Base-by-base conservation (phyloP, 2,888 invertebrate genomes). In the Ochropleura leucogaster region DNA sequence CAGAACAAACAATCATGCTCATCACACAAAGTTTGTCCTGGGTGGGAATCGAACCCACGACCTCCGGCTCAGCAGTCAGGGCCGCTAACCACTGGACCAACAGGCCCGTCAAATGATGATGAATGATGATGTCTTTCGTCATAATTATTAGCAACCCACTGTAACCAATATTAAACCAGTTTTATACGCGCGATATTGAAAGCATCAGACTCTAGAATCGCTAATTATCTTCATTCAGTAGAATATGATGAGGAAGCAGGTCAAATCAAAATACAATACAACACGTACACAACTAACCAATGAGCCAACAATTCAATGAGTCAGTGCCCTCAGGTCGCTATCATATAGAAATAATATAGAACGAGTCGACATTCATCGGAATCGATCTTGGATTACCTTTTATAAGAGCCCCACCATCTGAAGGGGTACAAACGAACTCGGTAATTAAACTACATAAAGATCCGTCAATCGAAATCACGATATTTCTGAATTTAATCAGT, bases 351-450 rank as follows among this genome's bases (percentile, higher is more conserved):
- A 67, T 84, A 67, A 69, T 62, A 80, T 60, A 12, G 44, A 59
- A 18, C n/a, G 40, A 67, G 71, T 62, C 55, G 47, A 67, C 59
- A 64, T 70, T 74, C 67, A 77, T 65, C 42, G 47, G 9, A 62
- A 84, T 70, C 66, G 64, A 68, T 80, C 16, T 10, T 42, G n/a
- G n/a, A 65, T 74, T 80, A 72, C 69, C 77, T 83, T 80, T 79
- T 83, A 53, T 74, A 44, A n/a, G 7, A 9, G n/a, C 12, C n/a
- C 20, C 55, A 63, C 40, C 30, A 68, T 78, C 74, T 68, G 18
- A 65, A 64, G 47, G 47, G 60, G 67, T 66, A 30, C 63, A 62
- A 53, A 70, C 42, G 63, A 63, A 67, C 67, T 46, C 18, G 42
- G 9, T 59, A 64, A 68, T 70, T 64, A 65, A 60, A 64, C 42